A percentile compares a stretch with the other conserved stretches of the same genome.
phyloP scores from a whole-genome alignment of 2,888 invertebrate species.

The Pseudoips prasinana region DNA sequence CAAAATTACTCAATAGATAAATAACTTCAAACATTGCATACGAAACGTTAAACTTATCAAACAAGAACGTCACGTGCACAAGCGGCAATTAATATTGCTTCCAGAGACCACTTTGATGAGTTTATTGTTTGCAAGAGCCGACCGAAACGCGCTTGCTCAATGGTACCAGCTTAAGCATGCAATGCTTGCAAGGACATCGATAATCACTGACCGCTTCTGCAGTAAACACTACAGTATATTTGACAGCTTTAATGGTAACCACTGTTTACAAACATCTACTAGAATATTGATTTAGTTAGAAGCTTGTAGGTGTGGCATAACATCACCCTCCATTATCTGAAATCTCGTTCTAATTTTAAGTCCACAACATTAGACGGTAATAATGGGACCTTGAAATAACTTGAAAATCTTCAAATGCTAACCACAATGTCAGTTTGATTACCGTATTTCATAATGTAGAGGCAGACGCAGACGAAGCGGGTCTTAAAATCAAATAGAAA shows the following conservation, averaged over 20 bases:
- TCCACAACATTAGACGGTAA: no score
- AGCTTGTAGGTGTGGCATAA: no score
- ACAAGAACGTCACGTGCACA: slow-evolving; percentile 40
- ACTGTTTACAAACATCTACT: neutral
- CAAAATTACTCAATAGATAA: slow-evolving; percentile 24
- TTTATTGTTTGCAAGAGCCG: slow-evolving; percentile 71
- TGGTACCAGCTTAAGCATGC: slow-evolving; percentile 47
- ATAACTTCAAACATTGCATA: slow-evolving; percentile 23
- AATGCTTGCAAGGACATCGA: slow-evolving; percentile 54
- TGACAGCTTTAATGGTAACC: slow-evolving; percentile 3
- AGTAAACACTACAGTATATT: slow-evolving; percentile 13
- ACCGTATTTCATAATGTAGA: neutral
- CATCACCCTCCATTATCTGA: no score
- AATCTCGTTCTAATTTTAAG: no score
- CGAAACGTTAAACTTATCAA: slow-evolving; percentile 42
- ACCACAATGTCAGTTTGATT: no score
- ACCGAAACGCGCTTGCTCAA: slow-evolving; percentile 67
- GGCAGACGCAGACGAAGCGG: neutral
- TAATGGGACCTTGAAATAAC: no score
- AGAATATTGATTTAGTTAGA: no score
- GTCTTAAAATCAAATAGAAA: slow-evolving; percentile 10
- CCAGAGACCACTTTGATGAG: slow-evolving; percentile 60
- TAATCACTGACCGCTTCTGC: slow-evolving; percentile 39
- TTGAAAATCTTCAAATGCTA: neutral
- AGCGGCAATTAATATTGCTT: slow-evolving; percentile 65